These are phyloP conservation scores for Drosophila oshimai DNA, from an alignment of 1,140 invertebrate genomes.

Conservation along the genomic window DNA sequence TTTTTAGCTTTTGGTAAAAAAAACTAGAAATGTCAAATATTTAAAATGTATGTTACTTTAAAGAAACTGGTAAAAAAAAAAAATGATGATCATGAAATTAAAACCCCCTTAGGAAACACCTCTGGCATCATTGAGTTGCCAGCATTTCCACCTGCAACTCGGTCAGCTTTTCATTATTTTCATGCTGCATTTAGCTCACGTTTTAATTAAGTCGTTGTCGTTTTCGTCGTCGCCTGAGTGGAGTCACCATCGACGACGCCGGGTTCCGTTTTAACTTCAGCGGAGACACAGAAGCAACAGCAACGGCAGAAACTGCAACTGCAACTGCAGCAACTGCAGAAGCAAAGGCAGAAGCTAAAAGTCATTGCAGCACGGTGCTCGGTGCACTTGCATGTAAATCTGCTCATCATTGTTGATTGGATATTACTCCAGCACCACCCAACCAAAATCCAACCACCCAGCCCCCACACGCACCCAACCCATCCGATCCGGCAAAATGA, in stretches of 20 bases:
- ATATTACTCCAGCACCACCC: conserved; percentile 55
- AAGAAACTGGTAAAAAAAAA: no score
- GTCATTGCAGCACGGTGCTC: conserved; percentile 46
- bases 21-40: no score
- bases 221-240: conserved; percentile 16
- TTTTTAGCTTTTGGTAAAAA: no score
- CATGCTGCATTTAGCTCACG: conserved; percentile 80
- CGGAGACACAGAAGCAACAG: conserved; percentile 12
- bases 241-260: conserved; percentile 25
- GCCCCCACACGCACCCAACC: not conserved
- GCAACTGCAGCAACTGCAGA: conserved; percentile 6
- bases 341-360: conserved; percentile 32
- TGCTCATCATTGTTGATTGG: conserved; percentile 81
- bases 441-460: not conserved
- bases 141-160: conserved; percentile 74
- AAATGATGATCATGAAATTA: no score
- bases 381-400: conserved; percentile 80
- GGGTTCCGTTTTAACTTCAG: conserved; percentile 33
- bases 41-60: no score
- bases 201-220: conserved; percentile 77
- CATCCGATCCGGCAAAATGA: conserved; percentile 43
- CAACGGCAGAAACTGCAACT: conserved; percentile 14
- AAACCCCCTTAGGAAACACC: not conserved
- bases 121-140: conserved; percentile 13
- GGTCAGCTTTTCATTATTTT: conserved; percentile 81